These are phyloP conservation scores for Sycophila sp. DNA, from an alignment of 1,140 invertebrate species.

Conservation along the genomic window DNA sequence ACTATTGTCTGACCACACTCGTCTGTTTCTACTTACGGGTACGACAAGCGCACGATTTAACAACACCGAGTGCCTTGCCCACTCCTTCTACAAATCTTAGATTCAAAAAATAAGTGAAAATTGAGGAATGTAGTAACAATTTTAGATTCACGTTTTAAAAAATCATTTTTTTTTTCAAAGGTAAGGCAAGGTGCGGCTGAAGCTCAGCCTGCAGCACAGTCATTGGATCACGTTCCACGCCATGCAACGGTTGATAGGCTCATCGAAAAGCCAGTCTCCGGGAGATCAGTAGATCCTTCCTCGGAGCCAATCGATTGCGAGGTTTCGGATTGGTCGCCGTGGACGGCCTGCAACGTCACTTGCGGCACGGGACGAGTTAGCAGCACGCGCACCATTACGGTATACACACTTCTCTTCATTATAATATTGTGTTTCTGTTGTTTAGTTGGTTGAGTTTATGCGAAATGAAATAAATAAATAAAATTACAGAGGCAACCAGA, in stretches of 20 bases:
- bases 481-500: slow-evolving; percentile 67
- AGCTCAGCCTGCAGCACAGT: neutral
- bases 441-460: neutral
- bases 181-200: neutral
- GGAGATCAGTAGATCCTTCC: neutral
- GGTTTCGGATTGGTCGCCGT: slow-evolving; percentile 78
- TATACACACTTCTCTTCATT: no score
- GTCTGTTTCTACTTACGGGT: no score
- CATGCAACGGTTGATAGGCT: neutral
- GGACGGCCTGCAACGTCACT: slow-evolving; percentile 77
- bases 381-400: slow-evolving; percentile 71
- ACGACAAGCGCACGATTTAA: no score
- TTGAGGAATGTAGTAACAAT: no score
- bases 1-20: no score
- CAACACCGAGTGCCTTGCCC: no score
- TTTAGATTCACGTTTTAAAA: no score
- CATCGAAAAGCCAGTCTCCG: no score
- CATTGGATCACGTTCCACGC: neutral
- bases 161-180: neutral
- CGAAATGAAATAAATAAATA: slow-evolving; percentile 9
- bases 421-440: no score
- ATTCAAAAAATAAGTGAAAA: no score
- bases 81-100: no score
- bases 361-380: slow-evolving; percentile 75
- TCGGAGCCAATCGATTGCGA: slow-evolving; percentile 70